phyloP scores from a whole-genome alignment of 2,888 invertebrate genomes.

The Sialis lutaria region DNA sequence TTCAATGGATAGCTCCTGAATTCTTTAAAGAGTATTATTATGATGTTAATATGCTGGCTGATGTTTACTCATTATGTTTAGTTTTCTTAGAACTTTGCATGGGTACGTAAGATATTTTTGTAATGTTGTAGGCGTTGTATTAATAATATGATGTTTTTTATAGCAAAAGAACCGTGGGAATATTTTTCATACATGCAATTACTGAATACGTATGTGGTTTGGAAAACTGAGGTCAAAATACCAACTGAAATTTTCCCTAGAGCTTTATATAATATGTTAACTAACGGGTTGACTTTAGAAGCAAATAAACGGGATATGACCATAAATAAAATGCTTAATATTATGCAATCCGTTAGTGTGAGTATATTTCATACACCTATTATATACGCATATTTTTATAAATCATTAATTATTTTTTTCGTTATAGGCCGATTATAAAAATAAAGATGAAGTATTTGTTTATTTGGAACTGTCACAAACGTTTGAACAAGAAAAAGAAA shows the following conservation, averaged over 20 bases:
- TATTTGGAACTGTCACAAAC: too few relatives aligned
- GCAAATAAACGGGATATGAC: neutral
- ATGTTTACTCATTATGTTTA: slow-evolving; percentile 1
- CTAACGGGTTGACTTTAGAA: neutral
- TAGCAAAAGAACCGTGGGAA: neutral
- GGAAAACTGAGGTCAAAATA: neutral
- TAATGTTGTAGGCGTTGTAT: neutral
- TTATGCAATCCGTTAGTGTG: neutral
- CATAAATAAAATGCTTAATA: neutral
- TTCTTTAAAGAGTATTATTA: neutral
- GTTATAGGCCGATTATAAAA: too few relatives aligned
- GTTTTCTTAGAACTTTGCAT: neutral
- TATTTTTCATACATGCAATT: neutral
- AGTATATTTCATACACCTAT: too few relatives aligned
- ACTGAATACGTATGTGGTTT: neutral
- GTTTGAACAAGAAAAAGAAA: too few relatives aligned
- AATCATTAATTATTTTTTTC: too few relatives aligned
- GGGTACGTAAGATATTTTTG: neutral
- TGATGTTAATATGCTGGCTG: neutral
- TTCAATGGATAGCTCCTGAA: neutral
- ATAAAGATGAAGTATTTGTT: too few relatives aligned
- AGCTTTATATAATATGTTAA: neutral
- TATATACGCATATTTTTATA: too few relatives aligned
- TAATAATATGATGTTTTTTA: neutral
- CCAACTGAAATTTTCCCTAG: neutral